These are phyloP conservation scores for Pygoscelis antarcticus DNA, from an alignment of 2,113 vertebrate genomes.

Conservation along the genomic window DNA sequence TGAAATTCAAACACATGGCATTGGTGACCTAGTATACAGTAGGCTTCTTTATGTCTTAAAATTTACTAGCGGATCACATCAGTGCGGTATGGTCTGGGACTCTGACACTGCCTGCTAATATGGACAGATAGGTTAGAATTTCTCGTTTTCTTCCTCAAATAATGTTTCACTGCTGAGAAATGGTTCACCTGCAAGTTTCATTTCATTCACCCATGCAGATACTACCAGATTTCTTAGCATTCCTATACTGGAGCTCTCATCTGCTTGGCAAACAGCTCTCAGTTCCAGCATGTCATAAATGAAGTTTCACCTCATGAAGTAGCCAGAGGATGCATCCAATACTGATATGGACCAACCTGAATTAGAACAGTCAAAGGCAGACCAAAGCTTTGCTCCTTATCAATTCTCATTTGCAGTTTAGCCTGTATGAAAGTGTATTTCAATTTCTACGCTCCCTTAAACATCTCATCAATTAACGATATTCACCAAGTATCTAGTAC, in stretches of 20 bases:
- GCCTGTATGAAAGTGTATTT: background rate
- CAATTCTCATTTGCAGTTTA: background rate
- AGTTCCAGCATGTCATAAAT: background rate
- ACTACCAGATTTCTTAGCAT: background rate
- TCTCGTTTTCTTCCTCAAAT: background rate
- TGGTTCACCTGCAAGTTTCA: background rate
- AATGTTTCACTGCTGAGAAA: background rate
- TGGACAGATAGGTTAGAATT: background rate
- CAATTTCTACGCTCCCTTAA: background rate
- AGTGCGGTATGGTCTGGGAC: background rate
- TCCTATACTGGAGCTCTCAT: background rate
- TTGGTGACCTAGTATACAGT: background rate
- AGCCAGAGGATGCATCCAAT: background rate
- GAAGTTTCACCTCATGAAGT: background rate
- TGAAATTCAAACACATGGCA: background rate
- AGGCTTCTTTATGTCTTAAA: background rate
- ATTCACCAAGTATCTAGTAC: background rate
- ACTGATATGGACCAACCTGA: background rate
- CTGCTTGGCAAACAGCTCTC: background rate
- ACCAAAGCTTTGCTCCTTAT: background rate
- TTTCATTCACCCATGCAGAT: background rate
- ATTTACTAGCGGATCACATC: background rate
- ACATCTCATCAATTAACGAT: background rate
- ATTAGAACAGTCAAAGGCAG: background rate
- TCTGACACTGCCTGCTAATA: background rate